phyloP scores from a whole-genome alignment of 2,113 vertebrate genomes.

The Microtus pennsylvanicus region DNA sequence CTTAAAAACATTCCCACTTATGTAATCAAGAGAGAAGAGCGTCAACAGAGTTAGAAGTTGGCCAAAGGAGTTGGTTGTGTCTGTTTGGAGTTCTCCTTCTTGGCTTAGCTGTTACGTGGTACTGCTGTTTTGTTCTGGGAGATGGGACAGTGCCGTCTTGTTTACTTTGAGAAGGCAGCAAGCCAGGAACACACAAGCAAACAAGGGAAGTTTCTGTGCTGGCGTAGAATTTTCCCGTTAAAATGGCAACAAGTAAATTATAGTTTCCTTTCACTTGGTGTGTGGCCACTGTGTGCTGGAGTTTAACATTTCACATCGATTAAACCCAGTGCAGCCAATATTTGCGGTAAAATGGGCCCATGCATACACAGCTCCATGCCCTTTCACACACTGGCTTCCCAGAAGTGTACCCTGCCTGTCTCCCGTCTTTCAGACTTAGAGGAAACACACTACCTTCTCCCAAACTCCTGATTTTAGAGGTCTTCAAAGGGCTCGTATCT shows the following conservation, averaged over 20 bases:
- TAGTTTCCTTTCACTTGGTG: conserved; percentile 58
- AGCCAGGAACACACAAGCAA: conserved; percentile 69
- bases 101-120: neutral
- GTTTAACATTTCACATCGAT: neutral
- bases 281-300: neutral
- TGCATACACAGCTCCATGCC: neutral
- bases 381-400: neutral
- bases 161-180: conserved; percentile 73
- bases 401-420: too few species aligned
- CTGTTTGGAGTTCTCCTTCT: conserved; percentile 40
- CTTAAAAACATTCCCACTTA: conserved; percentile 61
- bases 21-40: conserved; percentile 2
- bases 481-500: neutral
- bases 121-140: conserved; percentile 66
- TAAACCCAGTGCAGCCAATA: neutral
- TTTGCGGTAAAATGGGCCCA: neutral
- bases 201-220: conserved; percentile 57
- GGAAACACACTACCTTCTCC: neutral
- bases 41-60: neutral
- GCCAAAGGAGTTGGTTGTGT: neutral
- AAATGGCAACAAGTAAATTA: conserved; percentile 48
- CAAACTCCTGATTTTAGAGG: neutral
- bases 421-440: neutral
- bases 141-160: conserved; percentile 28
- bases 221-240: conserved; percentile 49